Conservation (phyloP, 2,888 invertebrate genomes). For the Danaus chrysippus region DNA sequence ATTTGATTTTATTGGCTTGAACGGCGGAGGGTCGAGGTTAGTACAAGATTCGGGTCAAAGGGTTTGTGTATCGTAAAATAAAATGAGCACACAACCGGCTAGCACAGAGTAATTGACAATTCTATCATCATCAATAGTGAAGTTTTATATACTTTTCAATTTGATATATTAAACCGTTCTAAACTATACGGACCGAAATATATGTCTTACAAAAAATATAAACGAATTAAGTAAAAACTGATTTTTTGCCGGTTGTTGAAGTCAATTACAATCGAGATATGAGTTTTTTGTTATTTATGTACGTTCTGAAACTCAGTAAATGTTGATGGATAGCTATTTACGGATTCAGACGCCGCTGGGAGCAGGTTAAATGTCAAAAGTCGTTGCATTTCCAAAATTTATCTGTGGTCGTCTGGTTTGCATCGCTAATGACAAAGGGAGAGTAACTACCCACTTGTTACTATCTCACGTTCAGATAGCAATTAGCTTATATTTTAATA, state of each 20-base stretch:
- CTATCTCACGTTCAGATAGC: too few species aligned
- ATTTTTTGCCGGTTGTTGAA: not conserved
- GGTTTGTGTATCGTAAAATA: constrained; percentile 38
- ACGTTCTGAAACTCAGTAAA: not conserved
- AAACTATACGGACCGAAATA: not conserved
- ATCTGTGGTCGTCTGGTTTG: too few species aligned
- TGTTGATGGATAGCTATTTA: constrained; percentile 1
- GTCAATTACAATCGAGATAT: not conserved
- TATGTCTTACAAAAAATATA: not conserved
- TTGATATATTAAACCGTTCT: not conserved
- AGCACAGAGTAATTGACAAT: constrained; percentile 22
- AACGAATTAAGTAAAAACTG: not conserved
- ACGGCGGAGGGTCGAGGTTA: constrained; percentile 38
- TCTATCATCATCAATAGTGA: constrained; percentile 18
- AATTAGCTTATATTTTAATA: too few species aligned
- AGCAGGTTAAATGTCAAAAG: not conserved
- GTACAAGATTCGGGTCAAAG: constrained; percentile 41
- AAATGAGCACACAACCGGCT: constrained; percentile 27
- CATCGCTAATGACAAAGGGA: too few species aligned
- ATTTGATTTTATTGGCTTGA: constrained; percentile 54
- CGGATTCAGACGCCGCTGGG: not conserved
- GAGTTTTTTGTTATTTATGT: not conserved
- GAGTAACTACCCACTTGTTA: too few species aligned
- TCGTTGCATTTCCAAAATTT: not conserved
- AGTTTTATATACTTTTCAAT: not conserved